phyloP scores from a whole-genome alignment of 2,113 vertebrate genomes.

The Scortum barcoo region DNA sequence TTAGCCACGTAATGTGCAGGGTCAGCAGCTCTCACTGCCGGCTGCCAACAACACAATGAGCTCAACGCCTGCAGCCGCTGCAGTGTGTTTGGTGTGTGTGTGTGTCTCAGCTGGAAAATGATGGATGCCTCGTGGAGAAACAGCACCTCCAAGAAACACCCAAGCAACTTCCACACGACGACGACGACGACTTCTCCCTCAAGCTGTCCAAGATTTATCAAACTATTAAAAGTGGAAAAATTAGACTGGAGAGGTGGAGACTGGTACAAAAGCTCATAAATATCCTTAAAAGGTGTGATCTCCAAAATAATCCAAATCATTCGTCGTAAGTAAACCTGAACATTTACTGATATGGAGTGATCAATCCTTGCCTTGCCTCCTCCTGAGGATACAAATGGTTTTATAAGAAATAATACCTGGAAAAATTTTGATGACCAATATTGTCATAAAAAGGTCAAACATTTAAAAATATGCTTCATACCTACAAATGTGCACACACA shows the following conservation, averaged over 20 bases:
- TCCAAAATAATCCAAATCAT: no score
- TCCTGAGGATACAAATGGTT: not conserved
- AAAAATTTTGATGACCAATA: not conserved
- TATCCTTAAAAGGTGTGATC: not conserved
- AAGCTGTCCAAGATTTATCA: not conserved
- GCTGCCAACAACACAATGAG: conserved; percentile 74
- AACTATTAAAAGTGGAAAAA: not conserved
- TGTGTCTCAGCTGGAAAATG: conserved; percentile 39
- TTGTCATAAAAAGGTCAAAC: no score
- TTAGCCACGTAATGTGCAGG: conserved; percentile 71
- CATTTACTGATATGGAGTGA: not conserved
- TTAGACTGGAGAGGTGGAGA: not conserved
- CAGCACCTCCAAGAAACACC: not conserved
- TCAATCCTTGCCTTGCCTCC: not conserved
- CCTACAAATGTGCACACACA: not conserved
- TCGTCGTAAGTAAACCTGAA: no score
- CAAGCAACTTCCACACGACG: not conserved
- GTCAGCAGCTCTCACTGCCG: conserved; percentile 77
- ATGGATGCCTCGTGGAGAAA: conserved; percentile 16
- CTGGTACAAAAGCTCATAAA: not conserved
- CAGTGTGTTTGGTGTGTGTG: conserved; percentile 53
- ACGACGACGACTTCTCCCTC: not conserved
- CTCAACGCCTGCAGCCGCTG: conserved; percentile 65
- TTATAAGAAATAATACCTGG: not conserved
- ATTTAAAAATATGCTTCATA: not conserved